A percentile compares a stretch with the other conserved stretches of the same genome.
Evolutionary conservation across 2,797 vertebrate genomes (phyloP).

Genomic region (Cyclura pinguis): DNA sequence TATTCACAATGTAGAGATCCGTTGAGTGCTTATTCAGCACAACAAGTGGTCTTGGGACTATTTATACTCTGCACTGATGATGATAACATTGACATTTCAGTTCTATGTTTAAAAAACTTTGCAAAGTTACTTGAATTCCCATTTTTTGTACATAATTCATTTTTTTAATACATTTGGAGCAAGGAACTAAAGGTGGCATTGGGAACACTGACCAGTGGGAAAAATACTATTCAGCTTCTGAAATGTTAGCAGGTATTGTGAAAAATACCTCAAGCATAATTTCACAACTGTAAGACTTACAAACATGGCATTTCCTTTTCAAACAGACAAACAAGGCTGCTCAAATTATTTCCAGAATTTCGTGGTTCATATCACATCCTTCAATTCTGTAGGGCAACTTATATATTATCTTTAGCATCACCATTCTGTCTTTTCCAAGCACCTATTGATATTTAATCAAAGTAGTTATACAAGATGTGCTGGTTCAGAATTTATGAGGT

Average conservation of each 20-base stretch:
- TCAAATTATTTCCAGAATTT: not conserved
- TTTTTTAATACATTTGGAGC: not conserved
- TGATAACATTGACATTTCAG: not conserved
- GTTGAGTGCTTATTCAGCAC: not conserved
- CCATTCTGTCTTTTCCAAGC: not conserved
- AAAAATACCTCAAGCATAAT: not conserved
- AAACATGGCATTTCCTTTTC: not conserved
- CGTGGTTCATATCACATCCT: not conserved
- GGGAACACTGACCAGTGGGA: not conserved
- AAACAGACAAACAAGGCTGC: not conserved
- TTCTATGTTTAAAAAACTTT: not conserved
- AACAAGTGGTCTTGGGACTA: no score
- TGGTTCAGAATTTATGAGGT: not conserved
- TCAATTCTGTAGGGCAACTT: not conserved
- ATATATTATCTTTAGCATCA: not conserved
- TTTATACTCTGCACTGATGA: not conserved
- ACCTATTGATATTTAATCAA: not conserved
- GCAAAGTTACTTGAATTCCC: not conserved
- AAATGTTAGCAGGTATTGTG: not conserved
- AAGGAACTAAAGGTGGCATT: not conserved
- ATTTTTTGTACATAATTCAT: not conserved
- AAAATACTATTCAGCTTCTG: not conserved
- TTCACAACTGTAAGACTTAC: not conserved
- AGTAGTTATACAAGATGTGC: not conserved
- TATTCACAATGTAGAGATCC: not conserved